A percentile compares a stretch with the other conserved stretches of the same genome.
phyloP scores from a whole-genome alignment of 1,140 invertebrate genomes.

The Matsumurasca onukii region DNA sequence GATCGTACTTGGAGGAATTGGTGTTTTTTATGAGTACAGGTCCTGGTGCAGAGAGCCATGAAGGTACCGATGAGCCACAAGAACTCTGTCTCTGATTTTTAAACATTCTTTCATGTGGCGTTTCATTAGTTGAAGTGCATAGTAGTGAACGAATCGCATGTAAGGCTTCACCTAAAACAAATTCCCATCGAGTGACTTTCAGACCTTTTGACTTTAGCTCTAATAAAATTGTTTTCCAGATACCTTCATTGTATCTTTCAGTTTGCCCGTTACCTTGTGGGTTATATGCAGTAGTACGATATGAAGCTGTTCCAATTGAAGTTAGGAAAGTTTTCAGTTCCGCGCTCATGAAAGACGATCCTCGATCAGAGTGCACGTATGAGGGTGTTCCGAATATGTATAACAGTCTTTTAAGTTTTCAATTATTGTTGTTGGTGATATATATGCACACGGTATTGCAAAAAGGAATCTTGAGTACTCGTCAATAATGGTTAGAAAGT shows the following conservation, averaged over 20 bases:
- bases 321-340: background rate
- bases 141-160: constrained; percentile 3
- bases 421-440: constrained; percentile 39
- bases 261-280: constrained; percentile 7
- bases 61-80: background rate
- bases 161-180: constrained; percentile 7
- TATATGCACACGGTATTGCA: constrained; percentile 37
- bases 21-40: background rate
- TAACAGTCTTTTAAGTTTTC: constrained; percentile 36
- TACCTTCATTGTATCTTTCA: background rate
- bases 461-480: constrained; percentile 47
- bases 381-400: constrained; percentile 35
- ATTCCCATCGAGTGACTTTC: constrained; percentile 12
- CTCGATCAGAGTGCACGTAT: constrained; percentile 21
- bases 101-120: constrained; percentile 20
- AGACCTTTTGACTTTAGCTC: background rate
- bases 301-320: background rate
- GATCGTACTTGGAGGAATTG: background rate
- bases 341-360: background rate
- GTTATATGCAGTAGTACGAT: constrained; percentile 15
- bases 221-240: constrained; percentile 19
- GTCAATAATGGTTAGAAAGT: constrained; percentile 43
- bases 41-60: background rate
- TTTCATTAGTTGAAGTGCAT: constrained; percentile 17
- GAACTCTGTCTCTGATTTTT: background rate